phyloP scores from a whole-genome alignment of 2,113 vertebrate genomes.

The human (Homo sapiens) region DNA sequence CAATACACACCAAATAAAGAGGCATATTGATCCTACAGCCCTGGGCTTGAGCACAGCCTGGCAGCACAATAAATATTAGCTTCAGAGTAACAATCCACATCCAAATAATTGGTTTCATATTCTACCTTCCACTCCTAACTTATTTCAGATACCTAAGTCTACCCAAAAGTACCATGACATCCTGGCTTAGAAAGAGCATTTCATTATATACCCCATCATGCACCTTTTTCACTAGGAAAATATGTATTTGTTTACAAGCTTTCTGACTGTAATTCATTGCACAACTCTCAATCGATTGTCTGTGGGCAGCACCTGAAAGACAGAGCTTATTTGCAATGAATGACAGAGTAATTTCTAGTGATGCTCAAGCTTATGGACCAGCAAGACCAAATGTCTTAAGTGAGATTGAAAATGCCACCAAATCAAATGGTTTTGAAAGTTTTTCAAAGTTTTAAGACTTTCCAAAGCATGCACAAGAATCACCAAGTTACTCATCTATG shows the following conservation, averaged over 20 bases:
- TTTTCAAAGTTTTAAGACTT: conserved; percentile 31
- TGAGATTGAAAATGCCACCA: conserved; percentile 25
- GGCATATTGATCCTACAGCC: background rate
- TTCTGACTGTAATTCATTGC: background rate
- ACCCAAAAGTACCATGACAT: background rate
- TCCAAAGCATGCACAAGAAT: background rate
- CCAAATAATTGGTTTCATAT: background rate
- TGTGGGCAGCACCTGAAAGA: background rate
- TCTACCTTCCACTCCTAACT: background rate
- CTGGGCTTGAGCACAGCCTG: background rate
- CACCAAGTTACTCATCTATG: background rate
- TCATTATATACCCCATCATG: background rate
- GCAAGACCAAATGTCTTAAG: background rate
- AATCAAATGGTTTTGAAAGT: background rate
- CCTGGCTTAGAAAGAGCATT: background rate
- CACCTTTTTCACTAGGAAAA: background rate
- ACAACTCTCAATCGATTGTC: background rate
- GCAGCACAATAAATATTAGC: background rate
- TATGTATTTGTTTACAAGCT: background rate
- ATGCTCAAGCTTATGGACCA: conserved; percentile 12
- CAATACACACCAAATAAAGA: background rate
- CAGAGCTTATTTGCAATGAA: conserved; percentile 20
- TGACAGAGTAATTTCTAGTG: conserved; percentile 5
- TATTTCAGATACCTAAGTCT: background rate
- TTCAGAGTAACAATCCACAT: background rate